A percentile compares a stretch with the other conserved stretches of the same genome.
Conservation (phyloP, 2,797 vertebrate species). For the Lagodon rhomboides region DNA sequence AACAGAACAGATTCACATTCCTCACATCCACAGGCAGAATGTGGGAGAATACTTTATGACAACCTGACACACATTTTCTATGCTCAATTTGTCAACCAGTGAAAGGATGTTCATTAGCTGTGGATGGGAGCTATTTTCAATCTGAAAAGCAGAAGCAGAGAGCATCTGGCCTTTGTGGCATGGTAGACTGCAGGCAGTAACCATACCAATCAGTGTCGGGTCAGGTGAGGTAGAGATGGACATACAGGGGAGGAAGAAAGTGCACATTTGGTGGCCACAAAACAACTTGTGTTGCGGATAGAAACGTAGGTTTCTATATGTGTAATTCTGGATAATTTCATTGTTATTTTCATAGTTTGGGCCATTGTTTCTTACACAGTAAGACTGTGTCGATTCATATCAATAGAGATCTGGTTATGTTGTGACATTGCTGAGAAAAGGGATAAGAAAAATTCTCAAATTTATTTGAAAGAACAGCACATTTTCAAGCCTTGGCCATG, state of each 20-base stretch:
- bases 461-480: not conserved
- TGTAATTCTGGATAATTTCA: not conserved
- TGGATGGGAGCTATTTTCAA: conserved; percentile 32
- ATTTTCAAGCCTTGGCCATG: not conserved
- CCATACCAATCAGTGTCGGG: not conserved
- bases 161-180: conserved; percentile 31
- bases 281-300: not conserved
- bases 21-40: conserved; percentile 66
- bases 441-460: not conserved
- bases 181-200: conserved; percentile 30
- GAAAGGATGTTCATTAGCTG: conserved; percentile 70
- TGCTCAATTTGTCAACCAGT: conserved; percentile 71
- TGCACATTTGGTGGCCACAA: not conserved
- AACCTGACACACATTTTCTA: conserved; percentile 60
- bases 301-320: not conserved
- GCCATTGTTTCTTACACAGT: no score
- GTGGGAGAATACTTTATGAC: conserved; percentile 61
- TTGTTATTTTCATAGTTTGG: not conserved
- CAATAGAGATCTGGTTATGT: not conserved
- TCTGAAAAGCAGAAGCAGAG: conserved; percentile 24
- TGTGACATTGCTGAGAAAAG: not conserved
- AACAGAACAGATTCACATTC: conserved; percentile 77
- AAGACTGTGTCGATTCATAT: not conserved
- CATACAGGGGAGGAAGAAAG: not conserved
- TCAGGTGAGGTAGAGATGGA: conserved; percentile 28